These are phyloP conservation scores for Gobiocypris rarus DNA, from an alignment of 2,113 vertebrate genomes.

Conservation along the genomic window DNA sequence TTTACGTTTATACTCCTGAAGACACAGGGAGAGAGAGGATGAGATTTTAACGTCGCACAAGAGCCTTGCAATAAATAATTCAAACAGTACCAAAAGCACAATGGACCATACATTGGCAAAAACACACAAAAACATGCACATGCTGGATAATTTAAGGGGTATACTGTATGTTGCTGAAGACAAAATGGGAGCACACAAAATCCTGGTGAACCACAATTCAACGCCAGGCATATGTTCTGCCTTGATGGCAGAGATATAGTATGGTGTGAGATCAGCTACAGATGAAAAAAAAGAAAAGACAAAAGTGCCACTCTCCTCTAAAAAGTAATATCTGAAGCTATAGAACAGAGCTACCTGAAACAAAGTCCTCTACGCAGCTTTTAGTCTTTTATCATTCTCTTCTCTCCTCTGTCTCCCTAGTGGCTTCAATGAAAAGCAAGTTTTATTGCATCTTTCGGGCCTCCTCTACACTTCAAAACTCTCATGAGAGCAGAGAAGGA, in stretches of 20 bases:
- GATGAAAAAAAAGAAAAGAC: not conserved
- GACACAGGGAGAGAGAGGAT: slow-evolving; percentile 24
- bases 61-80: not conserved
- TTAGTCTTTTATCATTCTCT: not conserved
- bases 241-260: not conserved
- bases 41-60: not conserved
- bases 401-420: not conserved
- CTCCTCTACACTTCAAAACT: not conserved
- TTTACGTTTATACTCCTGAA: slow-evolving; percentile 96
- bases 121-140: not conserved
- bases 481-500: not conserved
- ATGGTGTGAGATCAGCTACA: not conserved
- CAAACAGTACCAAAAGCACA: not conserved
- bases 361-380: not conserved
- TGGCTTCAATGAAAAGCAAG: slow-evolving; percentile 1
- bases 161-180: not conserved
- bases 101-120: not conserved
- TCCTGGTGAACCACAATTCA: not conserved
- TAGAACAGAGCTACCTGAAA: not conserved
- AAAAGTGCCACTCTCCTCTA: not conserved
- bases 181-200: not conserved
- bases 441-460: not conserved
- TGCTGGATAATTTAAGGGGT: not conserved
- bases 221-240: slow-evolving; percentile 4
- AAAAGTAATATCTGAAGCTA: not conserved